Base-by-base conservation (phyloP, 2,888 invertebrate species). In the Platycnemis pennipes region DNA sequence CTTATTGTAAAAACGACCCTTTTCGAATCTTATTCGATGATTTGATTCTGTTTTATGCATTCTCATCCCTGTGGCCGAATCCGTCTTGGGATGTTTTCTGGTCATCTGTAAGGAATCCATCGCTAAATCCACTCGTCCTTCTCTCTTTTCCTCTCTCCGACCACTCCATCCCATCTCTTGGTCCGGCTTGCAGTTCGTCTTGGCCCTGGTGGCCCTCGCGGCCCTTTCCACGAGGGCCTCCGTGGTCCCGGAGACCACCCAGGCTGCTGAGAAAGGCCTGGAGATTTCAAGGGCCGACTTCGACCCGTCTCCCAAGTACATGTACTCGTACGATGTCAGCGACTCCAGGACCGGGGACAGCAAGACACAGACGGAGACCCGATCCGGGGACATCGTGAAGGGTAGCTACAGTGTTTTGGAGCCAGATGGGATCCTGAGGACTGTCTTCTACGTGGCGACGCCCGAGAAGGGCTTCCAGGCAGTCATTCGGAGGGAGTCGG, bases 381-480 rank as follows among this genome's bases (percentile, higher is more conserved):
- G 94, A 45, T 46, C 94, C 88, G 94, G 94, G 44, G 94, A 94
- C 85, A 46, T 88, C 46, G 94, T 94, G 31, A 88, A 69, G 46
- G 94, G 94, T 31, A 88, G 45, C 44, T 94, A 94, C 44, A 89
- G 89, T 46, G 88, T 94, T 37, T 42, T 89, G 45, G 94, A 94
- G 31, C 69, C 89, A n/a, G 91, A 94, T n/a, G 94, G 94, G 37
- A 94, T 88, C 42, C 45, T 45, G n/a, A 63, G 94, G n/a, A 94
- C 94, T 26, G 94, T 94, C n/a, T 53, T 44, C 31, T 94, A 94
- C 94, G 94, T 87, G n/a, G 94, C 94, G 45, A 88, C 45, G n/a
- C 89, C 88, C 31, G 77, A 88, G 44, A 94, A 89, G 69, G 94
- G 94, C 94, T 94, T 94, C 77, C 88, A 94, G 45, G 94, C 94